phyloP scores from a whole-genome alignment of 2,888 invertebrate species.

The Autographa gamma region DNA sequence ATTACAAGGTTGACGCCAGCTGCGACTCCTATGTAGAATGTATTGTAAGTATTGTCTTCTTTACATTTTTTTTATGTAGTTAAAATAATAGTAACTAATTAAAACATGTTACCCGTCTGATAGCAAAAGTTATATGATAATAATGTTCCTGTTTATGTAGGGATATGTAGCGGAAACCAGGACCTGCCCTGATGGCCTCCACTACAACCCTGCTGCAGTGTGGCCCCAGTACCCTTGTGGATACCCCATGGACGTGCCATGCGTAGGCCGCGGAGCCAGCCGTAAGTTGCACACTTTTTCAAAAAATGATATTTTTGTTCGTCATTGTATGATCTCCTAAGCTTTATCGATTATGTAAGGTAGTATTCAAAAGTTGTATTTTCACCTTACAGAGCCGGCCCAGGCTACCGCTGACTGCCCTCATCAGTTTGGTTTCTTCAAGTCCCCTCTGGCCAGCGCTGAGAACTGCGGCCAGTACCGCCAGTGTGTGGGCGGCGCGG shows the following conservation, averaged over 20 bases:
- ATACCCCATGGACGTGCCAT: slow-evolving; percentile 94
- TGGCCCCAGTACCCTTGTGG: slow-evolving; percentile 93
- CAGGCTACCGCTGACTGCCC: slow-evolving; percentile 92
- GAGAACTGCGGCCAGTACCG: slow-evolving; percentile 92
- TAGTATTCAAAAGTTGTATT: background rate
- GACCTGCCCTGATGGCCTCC: slow-evolving; percentile 93
- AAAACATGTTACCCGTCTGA: slow-evolving; percentile 60
- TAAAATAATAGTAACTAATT: no score
- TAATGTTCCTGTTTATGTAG: slow-evolving; percentile 77
- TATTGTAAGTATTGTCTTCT: slow-evolving; percentile 84
- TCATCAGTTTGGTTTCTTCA: slow-evolving; percentile 94
- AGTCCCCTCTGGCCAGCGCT: slow-evolving; percentile 65
- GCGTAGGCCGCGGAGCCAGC: slow-evolving; percentile 89
- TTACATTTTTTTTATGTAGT: no score
- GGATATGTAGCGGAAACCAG: slow-evolving; percentile 87
- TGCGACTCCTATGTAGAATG: slow-evolving; percentile 93
- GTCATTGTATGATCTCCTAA: no score
- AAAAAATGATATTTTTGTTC: slow-evolving; percentile 38
- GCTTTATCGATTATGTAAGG: background rate
- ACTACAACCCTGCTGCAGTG: slow-evolving; percentile 91
- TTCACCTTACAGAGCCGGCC: slow-evolving; percentile 86
- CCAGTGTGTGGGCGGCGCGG: slow-evolving; percentile 92
- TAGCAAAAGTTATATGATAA: no score
- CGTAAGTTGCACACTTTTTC: slow-evolving; percentile 91
- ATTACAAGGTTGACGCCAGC: slow-evolving; percentile 89